These are phyloP conservation scores for Orgyia antiqua DNA, from an alignment of 2,888 invertebrate genomes.

Conservation along the genomic window DNA sequence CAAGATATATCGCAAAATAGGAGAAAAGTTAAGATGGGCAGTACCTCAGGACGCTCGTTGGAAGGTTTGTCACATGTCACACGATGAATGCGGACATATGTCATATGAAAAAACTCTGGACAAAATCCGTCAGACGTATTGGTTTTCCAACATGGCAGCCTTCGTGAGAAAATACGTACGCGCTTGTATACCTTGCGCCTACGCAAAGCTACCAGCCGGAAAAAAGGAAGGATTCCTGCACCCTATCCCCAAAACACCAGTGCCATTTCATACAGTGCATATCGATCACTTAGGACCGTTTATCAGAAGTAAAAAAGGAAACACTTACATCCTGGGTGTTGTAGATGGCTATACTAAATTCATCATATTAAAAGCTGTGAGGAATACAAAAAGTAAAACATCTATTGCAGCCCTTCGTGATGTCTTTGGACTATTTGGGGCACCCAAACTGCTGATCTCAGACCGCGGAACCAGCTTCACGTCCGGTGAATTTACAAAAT, in stretches of 20 bases:
- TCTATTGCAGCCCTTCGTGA: background rate
- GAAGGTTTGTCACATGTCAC: slow-evolving; percentile 2
- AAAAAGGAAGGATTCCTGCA: background rate
- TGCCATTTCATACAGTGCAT: slow-evolving; percentile 22
- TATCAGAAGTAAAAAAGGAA: slow-evolving; percentile 21
- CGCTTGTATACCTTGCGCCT: background rate
- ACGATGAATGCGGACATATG: slow-evolving; percentile 5
- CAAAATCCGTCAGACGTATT: background rate
- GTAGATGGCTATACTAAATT: slow-evolving; percentile 10
- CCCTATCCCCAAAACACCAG: background rate
- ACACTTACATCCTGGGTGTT: slow-evolving; percentile 13
- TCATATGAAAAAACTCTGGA: slow-evolving; percentile 2
- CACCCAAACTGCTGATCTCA: background rate
- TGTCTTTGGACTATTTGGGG: background rate
- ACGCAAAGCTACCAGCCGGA: background rate
- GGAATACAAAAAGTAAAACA: background rate
- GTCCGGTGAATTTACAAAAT: background rate
- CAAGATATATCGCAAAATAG: background rate
- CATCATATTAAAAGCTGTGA: background rate
- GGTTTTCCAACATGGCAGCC: slow-evolving; percentile 3
- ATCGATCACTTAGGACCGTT: slow-evolving; percentile 37
- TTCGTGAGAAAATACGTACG: slow-evolving; percentile 5
- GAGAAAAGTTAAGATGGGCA: background rate
- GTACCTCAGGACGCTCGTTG: slow-evolving; percentile 4
- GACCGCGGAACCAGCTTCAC: background rate